Conservation (phyloP, 1,140 invertebrate genomes). For the Heliconius himera region DNA sequence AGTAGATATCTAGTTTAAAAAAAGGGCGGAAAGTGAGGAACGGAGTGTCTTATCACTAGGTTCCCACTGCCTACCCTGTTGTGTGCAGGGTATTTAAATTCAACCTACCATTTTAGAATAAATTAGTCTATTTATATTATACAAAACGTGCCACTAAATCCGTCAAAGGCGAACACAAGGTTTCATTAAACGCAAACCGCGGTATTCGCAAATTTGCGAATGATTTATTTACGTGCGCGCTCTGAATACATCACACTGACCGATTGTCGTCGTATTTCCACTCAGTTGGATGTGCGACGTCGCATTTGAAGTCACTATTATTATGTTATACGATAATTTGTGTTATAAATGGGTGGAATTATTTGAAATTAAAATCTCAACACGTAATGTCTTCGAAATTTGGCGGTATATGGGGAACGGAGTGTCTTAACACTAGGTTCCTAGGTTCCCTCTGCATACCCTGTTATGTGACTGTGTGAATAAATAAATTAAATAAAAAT, state of each 20-base stretch:
- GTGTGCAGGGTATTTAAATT: no score
- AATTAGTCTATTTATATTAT: neutral
- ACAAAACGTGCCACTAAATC: conserved; percentile 1
- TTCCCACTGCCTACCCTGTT: no score
- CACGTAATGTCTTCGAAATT: no score
- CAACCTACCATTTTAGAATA: neutral
- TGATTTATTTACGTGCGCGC: conserved; percentile 50
- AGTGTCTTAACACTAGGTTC: no score
- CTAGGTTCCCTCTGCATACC: no score
- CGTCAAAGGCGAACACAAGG: conserved; percentile 28
- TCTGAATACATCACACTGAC: conserved; percentile 43
- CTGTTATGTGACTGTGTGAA: no score
- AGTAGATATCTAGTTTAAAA: no score
- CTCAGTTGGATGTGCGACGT: neutral
- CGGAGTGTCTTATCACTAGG: no score
- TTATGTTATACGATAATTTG: conserved; percentile 7
- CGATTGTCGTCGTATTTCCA: conserved; percentile 37
- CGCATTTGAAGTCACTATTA: neutral
- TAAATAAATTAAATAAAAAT: no score
- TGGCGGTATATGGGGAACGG: no score
- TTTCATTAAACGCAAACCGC: conserved; percentile 28
- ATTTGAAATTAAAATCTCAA: no score
- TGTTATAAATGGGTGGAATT: neutral
- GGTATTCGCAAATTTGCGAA: conserved; percentile 53
- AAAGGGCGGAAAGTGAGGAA: no score